Conservation (phyloP, 2,113 vertebrate species). For the Etheostoma spectabile region DNA sequence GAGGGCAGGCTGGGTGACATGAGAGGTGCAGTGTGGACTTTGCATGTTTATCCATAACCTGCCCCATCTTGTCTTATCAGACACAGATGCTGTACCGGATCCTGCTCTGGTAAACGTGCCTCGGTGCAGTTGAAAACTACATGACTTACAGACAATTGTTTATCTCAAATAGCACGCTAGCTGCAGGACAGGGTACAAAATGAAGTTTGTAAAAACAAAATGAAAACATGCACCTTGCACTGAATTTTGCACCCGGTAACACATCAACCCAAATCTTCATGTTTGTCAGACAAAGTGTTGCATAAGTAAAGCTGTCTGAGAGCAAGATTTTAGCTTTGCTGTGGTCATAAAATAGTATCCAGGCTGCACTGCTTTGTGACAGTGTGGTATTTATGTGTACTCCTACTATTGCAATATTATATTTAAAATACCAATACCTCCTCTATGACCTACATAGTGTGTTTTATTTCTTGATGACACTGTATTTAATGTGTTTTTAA, state of each 20-base stretch:
- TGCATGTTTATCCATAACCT: conserved; percentile 59
- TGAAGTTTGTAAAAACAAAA: conserved; percentile 10
- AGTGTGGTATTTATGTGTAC: background rate
- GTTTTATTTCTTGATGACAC: background rate
- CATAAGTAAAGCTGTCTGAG: conserved; percentile 9
- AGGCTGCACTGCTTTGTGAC: background rate
- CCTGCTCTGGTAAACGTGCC: conserved; percentile 45
- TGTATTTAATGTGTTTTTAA: background rate
- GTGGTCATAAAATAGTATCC: background rate
- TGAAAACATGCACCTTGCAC: background rate
- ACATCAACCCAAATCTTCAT: background rate
- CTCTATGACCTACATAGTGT: background rate
- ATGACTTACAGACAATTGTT: background rate
- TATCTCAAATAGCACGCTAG: background rate
- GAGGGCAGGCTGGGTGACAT: conserved; percentile 20
- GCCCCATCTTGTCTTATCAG: conserved; percentile 60
- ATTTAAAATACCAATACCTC: background rate
- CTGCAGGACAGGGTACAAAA: background rate
- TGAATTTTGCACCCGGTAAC: conserved; percentile 4
- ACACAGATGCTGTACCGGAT: background rate
- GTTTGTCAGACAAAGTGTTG: conserved; percentile 15
- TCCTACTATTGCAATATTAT: background rate
- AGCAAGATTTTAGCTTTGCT: conserved; percentile 5
- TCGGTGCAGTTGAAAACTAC: background rate
- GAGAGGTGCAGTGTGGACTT: conserved; percentile 74